phyloP scores from a whole-genome alignment of 2,888 invertebrate genomes.

The Phlogophora meticulosa region DNA sequence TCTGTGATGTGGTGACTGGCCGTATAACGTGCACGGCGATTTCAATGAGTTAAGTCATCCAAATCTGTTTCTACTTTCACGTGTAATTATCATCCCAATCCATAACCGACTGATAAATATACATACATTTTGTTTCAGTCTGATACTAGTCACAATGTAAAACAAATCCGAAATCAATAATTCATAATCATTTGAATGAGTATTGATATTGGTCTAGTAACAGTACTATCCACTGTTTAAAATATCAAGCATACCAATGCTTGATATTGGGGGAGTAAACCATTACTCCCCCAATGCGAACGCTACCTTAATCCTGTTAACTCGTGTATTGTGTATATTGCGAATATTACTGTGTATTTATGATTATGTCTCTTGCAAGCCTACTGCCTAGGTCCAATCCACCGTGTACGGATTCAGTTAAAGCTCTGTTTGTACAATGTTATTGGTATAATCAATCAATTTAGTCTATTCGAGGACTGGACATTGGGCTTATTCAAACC shows the following conservation, averaged over 20 bases:
- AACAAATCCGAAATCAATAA: too few relatives aligned
- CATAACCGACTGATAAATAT: too few relatives aligned
- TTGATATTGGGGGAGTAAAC: too few relatives aligned
- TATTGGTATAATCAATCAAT: slow-evolving; percentile 5
- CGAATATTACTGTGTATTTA: slow-evolving; percentile 43
- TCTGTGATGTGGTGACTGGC: too few relatives aligned
- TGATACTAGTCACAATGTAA: too few relatives aligned
- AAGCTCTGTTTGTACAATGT: background rate
- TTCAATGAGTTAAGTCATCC: too few relatives aligned
- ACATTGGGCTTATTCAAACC: background rate
- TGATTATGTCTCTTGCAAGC: slow-evolving; percentile 37
- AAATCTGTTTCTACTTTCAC: too few relatives aligned
- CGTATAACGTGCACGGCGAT: too few relatives aligned
- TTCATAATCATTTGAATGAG: too few relatives aligned
- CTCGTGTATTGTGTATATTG: slow-evolving; percentile 9
- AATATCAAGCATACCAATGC: too few relatives aligned
- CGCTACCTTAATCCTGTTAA: slow-evolving; percentile 39
- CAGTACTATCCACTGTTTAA: background rate
- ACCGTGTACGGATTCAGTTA: slow-evolving; percentile 12
- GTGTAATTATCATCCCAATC: too few relatives aligned
- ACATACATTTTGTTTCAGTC: too few relatives aligned
- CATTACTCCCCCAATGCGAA: slow-evolving; percentile 1
- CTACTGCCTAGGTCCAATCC: slow-evolving; percentile 6
- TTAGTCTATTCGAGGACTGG: background rate
- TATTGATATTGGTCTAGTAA: background rate